These are phyloP conservation scores for Chymomyza fuscimana DNA, from an alignment of 2,888 invertebrate species.

Conservation along the genomic window DNA sequence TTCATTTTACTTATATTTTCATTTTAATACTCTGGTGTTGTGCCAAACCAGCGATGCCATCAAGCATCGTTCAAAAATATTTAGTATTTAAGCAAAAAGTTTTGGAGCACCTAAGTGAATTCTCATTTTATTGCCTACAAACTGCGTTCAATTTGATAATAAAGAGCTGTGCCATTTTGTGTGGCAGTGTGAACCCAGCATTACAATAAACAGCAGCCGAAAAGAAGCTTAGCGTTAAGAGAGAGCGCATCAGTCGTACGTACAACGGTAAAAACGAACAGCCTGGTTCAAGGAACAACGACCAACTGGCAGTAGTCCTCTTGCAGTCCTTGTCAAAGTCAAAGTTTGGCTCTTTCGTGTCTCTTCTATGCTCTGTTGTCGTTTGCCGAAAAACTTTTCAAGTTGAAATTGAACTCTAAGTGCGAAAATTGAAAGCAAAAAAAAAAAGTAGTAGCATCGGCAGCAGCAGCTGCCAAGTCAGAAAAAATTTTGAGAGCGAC, in stretches of 20 bases:
- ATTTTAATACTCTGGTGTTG: too few species aligned
- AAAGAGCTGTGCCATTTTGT: too few species aligned
- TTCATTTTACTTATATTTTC: too few species aligned
- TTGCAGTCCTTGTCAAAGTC: constrained; percentile 45
- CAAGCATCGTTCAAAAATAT: too few species aligned
- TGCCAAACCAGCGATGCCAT: too few species aligned
- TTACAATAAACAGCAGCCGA: constrained; percentile 12
- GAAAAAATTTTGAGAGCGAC: constrained; percentile 63
- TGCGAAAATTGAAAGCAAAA: constrained; percentile 49
- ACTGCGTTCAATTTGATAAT: too few species aligned
- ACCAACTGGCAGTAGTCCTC: constrained; percentile 1
- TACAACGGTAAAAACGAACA: constrained; percentile 43
- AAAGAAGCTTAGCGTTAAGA: constrained; percentile 12
- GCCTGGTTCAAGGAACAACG: constrained; percentile 3
- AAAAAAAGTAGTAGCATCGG: constrained; percentile 36
- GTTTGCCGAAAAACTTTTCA: constrained; percentile 48
- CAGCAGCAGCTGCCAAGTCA: constrained; percentile 26
- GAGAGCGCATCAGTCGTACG: constrained; percentile 17
- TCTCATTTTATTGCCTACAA: too few species aligned
- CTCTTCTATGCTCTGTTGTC: constrained; percentile 16
- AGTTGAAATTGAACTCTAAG: constrained; percentile 67
- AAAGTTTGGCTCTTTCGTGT: constrained; percentile 29
- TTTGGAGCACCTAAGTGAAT: too few species aligned
- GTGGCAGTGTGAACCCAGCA: too few species aligned
- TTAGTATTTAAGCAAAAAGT: too few species aligned